Conservation (phyloP, 2,113 vertebrate species). For the Jaculus jaculus region DNA sequence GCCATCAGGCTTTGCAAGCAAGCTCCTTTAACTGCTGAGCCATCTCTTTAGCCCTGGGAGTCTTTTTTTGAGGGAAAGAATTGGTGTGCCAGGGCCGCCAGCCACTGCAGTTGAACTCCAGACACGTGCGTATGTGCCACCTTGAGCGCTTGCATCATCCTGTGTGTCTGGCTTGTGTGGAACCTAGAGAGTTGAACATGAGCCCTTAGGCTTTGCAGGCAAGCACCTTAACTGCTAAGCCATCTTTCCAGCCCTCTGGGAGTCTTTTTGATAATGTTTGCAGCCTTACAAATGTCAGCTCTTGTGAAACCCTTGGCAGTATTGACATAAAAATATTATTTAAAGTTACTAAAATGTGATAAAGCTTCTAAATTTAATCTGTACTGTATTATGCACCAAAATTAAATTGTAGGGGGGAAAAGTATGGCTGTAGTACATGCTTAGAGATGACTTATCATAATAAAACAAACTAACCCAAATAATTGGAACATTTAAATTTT, state of each 20-base stretch:
- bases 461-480: slow-evolving; percentile 58
- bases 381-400: slow-evolving; percentile 59
- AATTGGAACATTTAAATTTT: slow-evolving; percentile 58
- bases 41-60: too few relatives aligned
- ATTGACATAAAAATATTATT: slow-evolving; percentile 64
- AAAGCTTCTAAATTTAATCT: slow-evolving; percentile 58
- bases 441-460: slow-evolving; percentile 67
- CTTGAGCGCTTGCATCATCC: too few relatives aligned
- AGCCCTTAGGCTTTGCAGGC: too few relatives aligned
- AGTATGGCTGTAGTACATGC: slow-evolving; percentile 50
- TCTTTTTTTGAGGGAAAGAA: too few relatives aligned
- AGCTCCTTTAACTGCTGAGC: too few relatives aligned
- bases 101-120: too few relatives aligned
- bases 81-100: too few relatives aligned
- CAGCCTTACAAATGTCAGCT: slow-evolving; percentile 42
- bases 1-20: too few relatives aligned
- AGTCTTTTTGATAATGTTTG: not conserved
- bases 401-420: slow-evolving; percentile 65
- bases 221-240: too few relatives aligned
- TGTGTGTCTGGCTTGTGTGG: too few relatives aligned
- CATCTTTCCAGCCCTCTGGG: not conserved
- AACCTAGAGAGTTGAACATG: too few relatives aligned
- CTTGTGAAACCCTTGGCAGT: slow-evolving; percentile 29
- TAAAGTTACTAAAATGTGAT: slow-evolving; percentile 76
- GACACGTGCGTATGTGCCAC: too few relatives aligned